Percentiles rank a stretch among this genome's conserved stretches.
phyloP scores from a whole-genome alignment of 2,888 invertebrate genomes.

The Luperina testacea region DNA sequence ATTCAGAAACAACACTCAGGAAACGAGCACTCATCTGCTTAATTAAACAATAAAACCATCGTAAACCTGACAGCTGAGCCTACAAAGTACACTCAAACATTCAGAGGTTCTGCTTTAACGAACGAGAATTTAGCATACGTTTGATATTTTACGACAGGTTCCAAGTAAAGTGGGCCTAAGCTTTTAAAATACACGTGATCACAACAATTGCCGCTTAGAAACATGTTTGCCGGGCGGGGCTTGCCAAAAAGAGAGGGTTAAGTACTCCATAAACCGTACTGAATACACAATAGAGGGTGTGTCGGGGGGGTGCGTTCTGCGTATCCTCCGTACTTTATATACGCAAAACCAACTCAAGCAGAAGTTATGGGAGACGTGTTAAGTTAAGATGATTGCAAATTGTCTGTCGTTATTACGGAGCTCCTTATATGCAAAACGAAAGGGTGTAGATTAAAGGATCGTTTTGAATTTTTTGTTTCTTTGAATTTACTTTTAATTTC shows the following conservation, averaged over 20 bases:
- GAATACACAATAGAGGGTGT: constrained; percentile 74
- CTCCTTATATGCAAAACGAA: constrained; percentile 24
- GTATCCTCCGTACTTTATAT: constrained; percentile 71
- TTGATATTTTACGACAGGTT: constrained; percentile 47
- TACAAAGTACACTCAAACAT: constrained; percentile 43
- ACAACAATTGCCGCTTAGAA: constrained; percentile 54
- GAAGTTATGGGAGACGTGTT: constrained; percentile 73
- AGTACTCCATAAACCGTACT: constrained; percentile 78
- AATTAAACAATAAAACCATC: constrained; percentile 55
- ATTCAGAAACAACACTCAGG: constrained; percentile 30
- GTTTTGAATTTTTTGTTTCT: neutral
- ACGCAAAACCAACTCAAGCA: constrained; percentile 70
- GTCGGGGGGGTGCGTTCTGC: constrained; percentile 48
- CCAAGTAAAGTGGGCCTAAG: constrained; percentile 20
- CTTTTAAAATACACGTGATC: constrained; percentile 51
- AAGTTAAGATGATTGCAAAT: constrained; percentile 68
- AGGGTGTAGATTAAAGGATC: constrained; percentile 12
- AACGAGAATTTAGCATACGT: constrained; percentile 42
- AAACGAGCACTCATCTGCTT: constrained; percentile 48
- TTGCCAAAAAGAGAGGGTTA: constrained; percentile 80
- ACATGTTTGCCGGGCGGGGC: constrained; percentile 64
- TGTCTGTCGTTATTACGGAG: constrained; percentile 59
- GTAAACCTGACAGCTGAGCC: constrained; percentile 37
- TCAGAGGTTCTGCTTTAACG: constrained; percentile 22
- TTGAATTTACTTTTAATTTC: neutral